Evolutionary conservation across 2,888 invertebrate genomes (phyloP), one percentile per base, ranked within the genome.

Genomic region (Caenorhabditis sulstoni): DNA sequence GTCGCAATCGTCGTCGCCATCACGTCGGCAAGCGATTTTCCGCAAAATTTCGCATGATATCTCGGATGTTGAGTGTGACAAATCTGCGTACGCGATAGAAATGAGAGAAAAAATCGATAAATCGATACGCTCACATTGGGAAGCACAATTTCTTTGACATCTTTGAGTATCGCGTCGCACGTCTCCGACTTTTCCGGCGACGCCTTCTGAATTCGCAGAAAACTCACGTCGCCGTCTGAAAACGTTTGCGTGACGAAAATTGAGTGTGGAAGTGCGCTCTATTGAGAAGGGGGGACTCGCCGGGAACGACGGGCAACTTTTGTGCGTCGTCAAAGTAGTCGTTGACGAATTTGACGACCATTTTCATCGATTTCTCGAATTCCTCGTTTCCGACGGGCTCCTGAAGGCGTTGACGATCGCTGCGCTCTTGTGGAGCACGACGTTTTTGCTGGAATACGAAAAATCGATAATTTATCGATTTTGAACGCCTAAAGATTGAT

Each of bases 321-420:
- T 80, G 80, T 0, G 75, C 75, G 29, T 80, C 80, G 52, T 80
- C 80, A 39, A 75, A 75, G 16, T 80, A 80, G 3, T 80, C 80
- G 35, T 80, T 80, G 45, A 80, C 39, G 23, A 80, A 80, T 8
- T 61, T 52, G 14, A 71, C 53, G 9, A 76, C 68, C 12, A 11
- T 11, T 16, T 53, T 49, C 75, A 80, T 80, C 35, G 14, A 55
- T 16, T 55, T 59, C 11, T 41, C 16, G 37, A 80, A 80, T 45
- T 80, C 80, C 37, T 57, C 8, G 20, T 62, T n/a, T 14, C 80
- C 59, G 16, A 80, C 44, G 9, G 80, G 80, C 44, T 80, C 80
- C 18, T 58, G 52, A 41, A 80, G 66, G 16, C 61, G 52, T 57
- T 80, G 80, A n/a, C 80, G 66, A 3, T 75, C 66, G 57, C 79